Percentiles rank a stretch among this genome's conserved stretches.
Evolutionary conservation across 2,113 vertebrate genomes (phyloP).

Genomic region (Isurus oxyrinchus): DNA sequence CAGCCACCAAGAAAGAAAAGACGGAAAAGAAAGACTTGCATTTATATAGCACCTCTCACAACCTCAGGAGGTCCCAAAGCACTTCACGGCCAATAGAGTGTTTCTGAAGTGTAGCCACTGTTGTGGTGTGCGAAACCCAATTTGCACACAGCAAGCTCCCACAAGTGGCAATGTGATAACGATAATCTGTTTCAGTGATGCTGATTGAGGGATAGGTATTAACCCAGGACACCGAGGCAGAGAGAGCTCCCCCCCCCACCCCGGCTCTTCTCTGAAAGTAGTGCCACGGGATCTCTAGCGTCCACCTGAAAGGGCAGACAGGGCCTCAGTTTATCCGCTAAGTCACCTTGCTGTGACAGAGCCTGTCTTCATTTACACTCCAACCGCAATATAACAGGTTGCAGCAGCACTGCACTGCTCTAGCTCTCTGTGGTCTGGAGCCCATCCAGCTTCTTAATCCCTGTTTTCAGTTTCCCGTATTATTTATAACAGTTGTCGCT

Average conservation of each 20-base stretch:
- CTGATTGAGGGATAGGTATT: not conserved
- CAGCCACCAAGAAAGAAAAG: not conserved
- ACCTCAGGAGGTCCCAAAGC: not conserved
- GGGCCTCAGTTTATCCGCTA: not conserved
- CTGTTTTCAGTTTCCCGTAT: not conserved
- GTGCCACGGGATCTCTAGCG: too few species aligned
- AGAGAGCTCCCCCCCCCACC: not conserved
- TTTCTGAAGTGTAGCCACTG: not conserved
- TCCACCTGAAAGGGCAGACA: not conserved
- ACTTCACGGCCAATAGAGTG: not conserved
- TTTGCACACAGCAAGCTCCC: not conserved
- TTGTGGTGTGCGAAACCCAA: not conserved
- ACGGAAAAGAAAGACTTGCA: not conserved
- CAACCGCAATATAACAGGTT: not conserved
- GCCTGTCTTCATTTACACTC: not conserved
- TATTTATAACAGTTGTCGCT: conserved; percentile 21
- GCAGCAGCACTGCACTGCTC: not conserved
- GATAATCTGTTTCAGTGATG: not conserved
- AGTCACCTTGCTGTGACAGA: not conserved
- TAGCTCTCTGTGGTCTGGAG: not conserved
- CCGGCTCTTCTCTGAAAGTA: not conserved
- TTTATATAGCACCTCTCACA: not conserved
- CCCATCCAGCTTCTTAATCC: not conserved
- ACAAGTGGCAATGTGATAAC: not conserved
- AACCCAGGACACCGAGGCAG: not conserved